Evolutionary conservation across 2,888 invertebrate species (phyloP), one percentile per base, ranked within the genome.

Genomic region (Drosophila suboccidentalis): DNA sequence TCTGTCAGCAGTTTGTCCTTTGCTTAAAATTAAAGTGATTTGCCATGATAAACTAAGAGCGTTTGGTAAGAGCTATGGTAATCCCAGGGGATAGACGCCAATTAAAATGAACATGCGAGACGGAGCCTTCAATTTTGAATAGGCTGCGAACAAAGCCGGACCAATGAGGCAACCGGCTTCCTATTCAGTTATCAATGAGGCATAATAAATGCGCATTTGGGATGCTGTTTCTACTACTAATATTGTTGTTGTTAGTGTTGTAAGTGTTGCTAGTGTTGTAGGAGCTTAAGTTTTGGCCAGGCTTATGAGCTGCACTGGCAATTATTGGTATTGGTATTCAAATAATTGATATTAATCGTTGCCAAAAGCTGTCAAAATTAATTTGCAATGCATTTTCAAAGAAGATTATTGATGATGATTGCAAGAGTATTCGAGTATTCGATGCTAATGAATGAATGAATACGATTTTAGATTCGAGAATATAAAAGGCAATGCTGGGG

Each of bases 321-420:
- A 11, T n/a, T 51, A 38, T 36, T 43, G 32, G 34, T 19, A 43
- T 41, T 54, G 69, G 74, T 66, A 86, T 73, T 74, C 86, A 69
- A 82, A 85, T 87, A 87, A 87, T 89, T 82, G 82, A 87, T 80
- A 90, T 90, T 78, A 90, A 88, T 90, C 74, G 75, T 73, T 49
- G 80, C 65, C 74, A 68, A 79, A 61, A 89, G 80, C 80, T 90
- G 90, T 87, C 88, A 89, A 82, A 87, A 89, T 83, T 89, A 74
- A 87, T 84, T 87, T 78, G 67, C 63, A 44, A 65, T 89, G 81
- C 73, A 70, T 62, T 80, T 72, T 38, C 55, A 61, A 65, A 70
- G 61, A 32, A 66, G 81, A 89, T 80, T 90, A 74, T 90, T 87
- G 76, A 79, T 81, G 81, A 73, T 89, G 72, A 72, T 78, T 82